Base-by-base conservation (phyloP, 2,888 invertebrate genomes). In the Phymatocera aterrima region DNA sequence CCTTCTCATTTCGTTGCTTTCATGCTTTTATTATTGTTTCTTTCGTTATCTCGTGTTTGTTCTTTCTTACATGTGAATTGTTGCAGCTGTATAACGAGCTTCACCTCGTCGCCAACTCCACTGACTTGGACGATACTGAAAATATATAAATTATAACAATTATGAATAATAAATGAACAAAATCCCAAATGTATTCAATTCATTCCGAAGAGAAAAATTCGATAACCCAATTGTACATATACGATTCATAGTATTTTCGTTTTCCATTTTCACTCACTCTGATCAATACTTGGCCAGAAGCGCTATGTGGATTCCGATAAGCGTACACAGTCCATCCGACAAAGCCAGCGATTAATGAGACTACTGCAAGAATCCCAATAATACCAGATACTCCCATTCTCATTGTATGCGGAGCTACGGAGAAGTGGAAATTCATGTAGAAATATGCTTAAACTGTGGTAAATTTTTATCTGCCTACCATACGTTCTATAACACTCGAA, bases 281-380 rank as follows among this genome's bases (percentile, higher is more conserved):
- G 88, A 99, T 99, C 77, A 99, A 94, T 87, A 99, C 94, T 91
- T 99, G 98, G 81, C 99, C 99, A 84, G 98, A 98, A 74, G 96
- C 94, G 5, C 98, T 97, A 88, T 98, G 98, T 1, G 99, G 99
- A 92, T 98, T 97, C 88, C 96, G 95, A 92, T 99, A 99, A 3
- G 99, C 99, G 91, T 99, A 99, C 21, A 96, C 91, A 21, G 95
- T 91, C 99, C 99, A 99, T 8, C 94, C 93, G 34, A 93, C 93
- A n/a, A 95, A 86, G 40, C 93, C 93, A 77, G 93, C 92, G 10
- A 96, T 90, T 64, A 97, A 90, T 0, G 94, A 93, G 77, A 97
- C 90, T 34, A 96, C 91, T 65, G 97, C 92, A 83, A 97, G 91
- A 24, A 96, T 94, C 4, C 94, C 94, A 68, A 96, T 92, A 70